These are phyloP conservation scores for Ibycter americanus DNA, from an alignment of 2,797 vertebrate species.

Conservation along the genomic window DNA sequence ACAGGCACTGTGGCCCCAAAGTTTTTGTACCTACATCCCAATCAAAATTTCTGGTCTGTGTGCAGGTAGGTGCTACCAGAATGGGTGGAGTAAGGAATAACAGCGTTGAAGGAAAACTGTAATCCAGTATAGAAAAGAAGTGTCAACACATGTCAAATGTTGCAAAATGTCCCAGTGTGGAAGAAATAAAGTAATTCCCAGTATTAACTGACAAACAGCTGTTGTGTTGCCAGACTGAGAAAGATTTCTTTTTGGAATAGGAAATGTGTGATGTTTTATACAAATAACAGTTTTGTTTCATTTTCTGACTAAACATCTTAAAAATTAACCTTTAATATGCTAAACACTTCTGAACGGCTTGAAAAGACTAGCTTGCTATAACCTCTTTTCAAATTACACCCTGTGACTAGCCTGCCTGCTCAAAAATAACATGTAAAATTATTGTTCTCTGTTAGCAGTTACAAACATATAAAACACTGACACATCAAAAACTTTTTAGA, in stretches of 20 bases:
- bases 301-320: neutral
- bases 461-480: constrained; percentile 49
- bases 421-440: constrained; percentile 17
- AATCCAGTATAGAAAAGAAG: constrained; percentile 19
- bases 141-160: constrained; percentile 35
- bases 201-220: constrained; percentile 16
- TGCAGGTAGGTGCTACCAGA: neutral
- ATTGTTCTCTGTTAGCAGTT: constrained; percentile 21
- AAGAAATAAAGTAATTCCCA: constrained; percentile 34
- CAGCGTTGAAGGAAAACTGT: constrained; percentile 1
- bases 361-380: neutral
- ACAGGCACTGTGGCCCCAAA: neutral
- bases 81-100: constrained; percentile 27
- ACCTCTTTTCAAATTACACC: neutral
- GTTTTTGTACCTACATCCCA: fast-evolving
- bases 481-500: neutral
- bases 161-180: constrained; percentile 37
- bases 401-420: neutral
- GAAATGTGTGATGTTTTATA: neutral
- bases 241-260: neutral
- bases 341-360: neutral
- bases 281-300: neutral
- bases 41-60: neutral
- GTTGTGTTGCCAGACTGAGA: neutral
- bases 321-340: neutral